These are phyloP conservation scores for Leptopilina clavipes DNA, from an alignment of 1,140 invertebrate species.

Conservation along the genomic window DNA sequence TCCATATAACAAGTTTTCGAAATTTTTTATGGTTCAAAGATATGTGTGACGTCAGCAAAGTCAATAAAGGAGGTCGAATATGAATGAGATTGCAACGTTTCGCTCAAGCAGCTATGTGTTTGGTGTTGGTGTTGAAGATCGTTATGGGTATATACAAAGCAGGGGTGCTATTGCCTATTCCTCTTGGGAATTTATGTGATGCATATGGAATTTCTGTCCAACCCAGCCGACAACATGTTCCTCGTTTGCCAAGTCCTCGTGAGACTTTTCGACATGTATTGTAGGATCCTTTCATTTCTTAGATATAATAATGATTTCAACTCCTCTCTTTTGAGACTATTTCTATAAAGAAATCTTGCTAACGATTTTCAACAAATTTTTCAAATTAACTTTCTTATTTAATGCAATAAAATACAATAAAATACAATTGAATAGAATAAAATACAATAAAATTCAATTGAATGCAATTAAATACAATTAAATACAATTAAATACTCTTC, in stretches of 20 bases:
- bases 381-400: too few species aligned
- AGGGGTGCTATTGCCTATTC: constrained; percentile 43
- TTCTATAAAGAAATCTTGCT: too few species aligned
- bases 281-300: background rate
- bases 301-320: background rate
- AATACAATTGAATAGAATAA: too few species aligned
- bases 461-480: too few species aligned
- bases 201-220: constrained; percentile 47
- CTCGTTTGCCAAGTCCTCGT: constrained; percentile 23
- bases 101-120: background rate
- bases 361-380: too few species aligned
- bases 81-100: constrained; percentile 25
- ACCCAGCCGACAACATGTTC: constrained; percentile 43
- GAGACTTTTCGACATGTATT: constrained; percentile 6
- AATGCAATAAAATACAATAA: too few species aligned
- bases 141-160: constrained; percentile 42
- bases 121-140: constrained; percentile 21
- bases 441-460: too few species aligned
- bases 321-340: too few species aligned
- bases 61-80: constrained; percentile 32
- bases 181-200: constrained; percentile 47
- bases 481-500: too few species aligned
- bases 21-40: background rate
- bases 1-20: background rate
- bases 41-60: constrained; percentile 5